Conservation (phyloP, 2,113 vertebrate genomes). For the Struthio camelus region DNA sequence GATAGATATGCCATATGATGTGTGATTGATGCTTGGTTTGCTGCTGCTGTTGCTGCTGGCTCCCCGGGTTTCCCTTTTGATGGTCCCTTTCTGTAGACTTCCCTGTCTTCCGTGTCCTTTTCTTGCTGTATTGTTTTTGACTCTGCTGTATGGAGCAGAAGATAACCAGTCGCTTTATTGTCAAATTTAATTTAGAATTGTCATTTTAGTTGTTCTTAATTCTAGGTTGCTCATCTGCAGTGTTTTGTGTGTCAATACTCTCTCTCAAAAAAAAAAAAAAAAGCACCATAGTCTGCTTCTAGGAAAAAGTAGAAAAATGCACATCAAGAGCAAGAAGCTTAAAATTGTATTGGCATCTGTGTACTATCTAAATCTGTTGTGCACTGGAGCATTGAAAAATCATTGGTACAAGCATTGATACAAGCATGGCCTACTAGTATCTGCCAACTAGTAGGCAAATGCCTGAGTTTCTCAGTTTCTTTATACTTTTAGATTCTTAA, state of each 20-base stretch:
- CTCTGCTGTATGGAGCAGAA: neutral
- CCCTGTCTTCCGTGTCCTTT: neutral
- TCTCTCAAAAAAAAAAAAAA: neutral
- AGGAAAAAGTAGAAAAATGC: neutral
- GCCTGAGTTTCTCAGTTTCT: neutral
- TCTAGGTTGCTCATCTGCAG: neutral
- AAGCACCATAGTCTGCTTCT: neutral
- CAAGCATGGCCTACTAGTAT: neutral
- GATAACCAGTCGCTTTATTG: neutral
- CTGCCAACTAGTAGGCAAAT: neutral
- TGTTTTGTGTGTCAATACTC: neutral
- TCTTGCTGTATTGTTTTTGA: neutral
- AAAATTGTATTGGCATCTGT: neutral
- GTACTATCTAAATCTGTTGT: neutral
- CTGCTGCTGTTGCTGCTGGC: neutral
- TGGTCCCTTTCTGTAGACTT: neutral
- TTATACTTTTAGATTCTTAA: neutral
- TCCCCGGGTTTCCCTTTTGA: neutral
- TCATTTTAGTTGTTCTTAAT: neutral
- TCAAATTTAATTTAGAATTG: neutral
- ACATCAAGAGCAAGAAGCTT: neutral
- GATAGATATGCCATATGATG: rapidly evolving
- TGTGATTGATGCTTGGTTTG: neutral
- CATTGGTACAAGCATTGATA: too few species aligned
- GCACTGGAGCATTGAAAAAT: too few species aligned